These are phyloP conservation scores for Gerris lacustris DNA, from an alignment of 2,888 invertebrate genomes.

Conservation along the genomic window DNA sequence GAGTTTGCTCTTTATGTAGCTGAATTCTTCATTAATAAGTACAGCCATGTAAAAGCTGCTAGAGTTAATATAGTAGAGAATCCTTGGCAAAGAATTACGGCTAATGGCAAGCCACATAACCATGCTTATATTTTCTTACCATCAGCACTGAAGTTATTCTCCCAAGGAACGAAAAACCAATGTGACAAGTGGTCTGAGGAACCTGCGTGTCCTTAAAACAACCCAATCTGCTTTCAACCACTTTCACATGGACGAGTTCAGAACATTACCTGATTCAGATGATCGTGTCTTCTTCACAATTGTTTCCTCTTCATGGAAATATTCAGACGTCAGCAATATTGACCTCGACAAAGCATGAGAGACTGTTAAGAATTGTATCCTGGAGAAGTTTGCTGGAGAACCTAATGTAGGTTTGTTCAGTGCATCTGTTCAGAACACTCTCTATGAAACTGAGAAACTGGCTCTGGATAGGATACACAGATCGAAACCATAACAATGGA, in stretches of 20 bases:
- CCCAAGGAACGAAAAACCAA: conserved; percentile 47
- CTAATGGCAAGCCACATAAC: conserved; percentile 48
- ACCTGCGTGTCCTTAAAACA: conserved; percentile 61
- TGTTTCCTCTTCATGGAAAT: conserved; percentile 63
- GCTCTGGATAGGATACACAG: conserved; percentile 56
- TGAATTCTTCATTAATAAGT: conserved; percentile 60
- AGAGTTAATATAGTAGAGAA: conserved; percentile 58
- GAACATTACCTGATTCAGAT: conserved; percentile 58
- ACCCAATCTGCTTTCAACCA: conserved; percentile 69
- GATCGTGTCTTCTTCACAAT: conserved; percentile 68
- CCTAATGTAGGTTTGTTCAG: conserved; percentile 58
- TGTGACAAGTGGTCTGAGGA: conserved; percentile 57
- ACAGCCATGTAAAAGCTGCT: conserved; percentile 59
- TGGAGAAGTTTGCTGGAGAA: conserved; percentile 64
- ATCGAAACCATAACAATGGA: conserved; percentile 58
- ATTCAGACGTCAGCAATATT: conserved; percentile 43
- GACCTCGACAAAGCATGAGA: conserved; percentile 57
- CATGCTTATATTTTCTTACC: conserved; percentile 66
- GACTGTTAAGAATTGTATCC: conserved; percentile 54
- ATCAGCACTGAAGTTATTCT: conserved; percentile 55
- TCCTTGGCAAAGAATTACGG: conserved; percentile 58
- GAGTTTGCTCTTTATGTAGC: conserved; percentile 61
- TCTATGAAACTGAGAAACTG: conserved; percentile 57
- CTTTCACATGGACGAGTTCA: conserved; percentile 66
- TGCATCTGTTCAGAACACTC: conserved; percentile 66